Evolutionary conservation across 1,140 invertebrate species (phyloP), one percentile per base, ranked within the genome.

Genomic region (Berghia stephanieae): DNA sequence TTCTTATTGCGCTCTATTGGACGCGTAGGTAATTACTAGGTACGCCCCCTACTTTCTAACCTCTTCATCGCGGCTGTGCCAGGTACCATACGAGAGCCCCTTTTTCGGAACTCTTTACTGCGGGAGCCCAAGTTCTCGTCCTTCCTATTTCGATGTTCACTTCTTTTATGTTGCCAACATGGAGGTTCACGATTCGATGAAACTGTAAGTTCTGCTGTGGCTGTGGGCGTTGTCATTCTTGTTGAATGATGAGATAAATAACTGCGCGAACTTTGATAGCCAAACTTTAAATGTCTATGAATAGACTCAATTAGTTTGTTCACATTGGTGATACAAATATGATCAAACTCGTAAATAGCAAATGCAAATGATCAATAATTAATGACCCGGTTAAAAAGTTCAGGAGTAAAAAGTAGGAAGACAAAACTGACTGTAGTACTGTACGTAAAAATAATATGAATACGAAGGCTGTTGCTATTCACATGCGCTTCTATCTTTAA

Each of bases 201-300:
- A 72, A 27, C 46, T 72, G 70, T 72, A 72, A 55, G 70, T 72
- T 44, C n/a, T n/a, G n/a, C n/a, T n/a, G n/a, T n/a, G n/a, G n/a
- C n/a, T n/a, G n/a, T n/a, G n/a, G n/a, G n/a, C n/a, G n/a, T n/a
- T n/a, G n/a, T n/a, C n/a, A n/a, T n/a, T n/a, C n/a, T n/a, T n/a
- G n/a, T n/a, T n/a, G n/a, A n/a, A n/a, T n/a, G n/a, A n/a, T n/a
- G n/a, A n/a, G n/a, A n/a, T n/a, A n/a, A n/a, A n/a, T n/a, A n/a
- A n/a, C n/a, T n/a, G n/a, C n/a, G n/a, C n/a, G n/a, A n/a, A n/a
- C n/a, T n/a, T n/a, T n/a, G n/a, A n/a, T n/a, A n/a, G n/a, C n/a
- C n/a, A 49, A 13, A 2, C 38, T 6, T 27, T 13, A 2, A 5
- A 10, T 34, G 3, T 13, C 31, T 31, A 27, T 21, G 55, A 60